Evolutionary conservation across 2,888 invertebrate genomes (phyloP), one percentile per base, ranked within the genome.

Genomic region (Tetragonula carbonaria): DNA sequence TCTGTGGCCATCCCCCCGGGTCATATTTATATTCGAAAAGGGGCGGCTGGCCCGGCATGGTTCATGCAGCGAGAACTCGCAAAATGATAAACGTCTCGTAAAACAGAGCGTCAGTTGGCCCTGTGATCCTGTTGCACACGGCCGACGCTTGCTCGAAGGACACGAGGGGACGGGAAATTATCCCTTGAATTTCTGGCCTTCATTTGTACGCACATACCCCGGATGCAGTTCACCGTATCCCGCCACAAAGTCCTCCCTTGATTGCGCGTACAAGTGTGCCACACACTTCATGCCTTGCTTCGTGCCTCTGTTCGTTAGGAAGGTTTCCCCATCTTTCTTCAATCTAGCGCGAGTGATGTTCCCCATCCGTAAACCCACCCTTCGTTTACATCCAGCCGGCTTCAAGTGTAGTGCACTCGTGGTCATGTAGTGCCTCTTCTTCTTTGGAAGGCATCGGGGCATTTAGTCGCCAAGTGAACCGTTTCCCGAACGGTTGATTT

Each of bases 251-350:
- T 81, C 82, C 80, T 74, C 86, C 78, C 84, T 88, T 92, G 91
- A 92, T 92, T 92, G 89, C 86, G 82, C 85, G 84, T 87, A 74
- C 77, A 74, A 85, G 73, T 76, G 72, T 50, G 55, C 73, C 23
- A 65, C 74, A 65, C 74, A 75, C 73, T 82, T 81, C 79, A 55
- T 76, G 74, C 65, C 57, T 62, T 55, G 38, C 50, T 57, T 57
- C 74, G 70, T 70, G 74, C 78, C 70, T 62, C 53, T 59, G 80
- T 53, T 84, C 68, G 72, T 74, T 57, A 63, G 68, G 55, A 70
- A 33, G 33, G 59, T 66, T 83, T 59, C 62, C 11, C 70, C 62
- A 78, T 71, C 77, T 83, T 84, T 87, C 82, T 74, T 71, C 72
- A 72, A 77, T 84, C 80, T 82, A 65, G 21, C 28, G 50, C 68